Evolutionary conservation across 2,888 invertebrate genomes (phyloP).

Genomic region (Sepiola atlantica): DNA sequence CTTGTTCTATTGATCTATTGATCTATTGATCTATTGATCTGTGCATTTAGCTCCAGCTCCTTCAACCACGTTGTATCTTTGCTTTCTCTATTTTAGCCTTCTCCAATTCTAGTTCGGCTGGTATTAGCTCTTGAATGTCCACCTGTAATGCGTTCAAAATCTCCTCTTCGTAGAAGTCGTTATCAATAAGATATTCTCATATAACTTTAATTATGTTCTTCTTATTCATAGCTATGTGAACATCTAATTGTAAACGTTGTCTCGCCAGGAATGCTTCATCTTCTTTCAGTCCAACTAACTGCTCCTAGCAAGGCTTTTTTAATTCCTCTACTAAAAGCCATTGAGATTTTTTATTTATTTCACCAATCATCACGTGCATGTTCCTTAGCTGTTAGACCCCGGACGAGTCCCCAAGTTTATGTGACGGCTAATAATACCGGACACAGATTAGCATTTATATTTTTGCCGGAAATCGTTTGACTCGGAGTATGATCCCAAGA

Average conservation of each 20-base stretch:
- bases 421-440: too few species aligned
- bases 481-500: too few species aligned
- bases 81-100: background rate
- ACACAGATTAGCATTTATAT: too few species aligned
- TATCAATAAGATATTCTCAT: too few species aligned
- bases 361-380: background rate
- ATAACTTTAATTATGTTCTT: background rate
- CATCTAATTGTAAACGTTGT: background rate
- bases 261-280: background rate
- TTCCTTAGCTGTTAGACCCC: background rate
- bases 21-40: background rate
- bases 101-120: background rate
- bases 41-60: background rate
- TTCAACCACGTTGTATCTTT: background rate
- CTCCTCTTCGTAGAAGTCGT: too few species aligned
- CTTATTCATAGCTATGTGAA: background rate
- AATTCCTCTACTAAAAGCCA: background rate
- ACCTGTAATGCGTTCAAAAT: too few species aligned
- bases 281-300: background rate
- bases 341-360: background rate
- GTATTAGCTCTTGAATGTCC: background rate
- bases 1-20: background rate
- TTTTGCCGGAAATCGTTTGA: too few species aligned
- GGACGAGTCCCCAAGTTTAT: background rate
- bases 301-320: background rate